These are phyloP conservation scores for Pseudochirops cupreus DNA, from an alignment of 2,797 vertebrate species.

Conservation along the genomic window DNA sequence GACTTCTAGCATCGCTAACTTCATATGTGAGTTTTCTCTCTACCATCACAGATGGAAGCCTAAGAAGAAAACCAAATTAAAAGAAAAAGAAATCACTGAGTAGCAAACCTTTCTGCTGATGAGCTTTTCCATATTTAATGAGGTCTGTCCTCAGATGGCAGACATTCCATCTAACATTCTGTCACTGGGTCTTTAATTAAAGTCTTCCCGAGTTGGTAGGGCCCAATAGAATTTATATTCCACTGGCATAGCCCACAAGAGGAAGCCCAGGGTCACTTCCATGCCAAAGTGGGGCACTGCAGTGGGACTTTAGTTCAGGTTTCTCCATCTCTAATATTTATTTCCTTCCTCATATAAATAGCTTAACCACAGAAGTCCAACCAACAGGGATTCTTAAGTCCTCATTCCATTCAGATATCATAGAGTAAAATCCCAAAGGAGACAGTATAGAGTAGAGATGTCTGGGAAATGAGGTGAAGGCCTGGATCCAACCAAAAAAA, in stretches of 20 bases:
- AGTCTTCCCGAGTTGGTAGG: neutral
- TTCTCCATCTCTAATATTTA: slow-evolving; percentile 23
- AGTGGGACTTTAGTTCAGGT: neutral
- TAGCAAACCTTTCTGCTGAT: neutral
- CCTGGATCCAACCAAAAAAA: neutral
- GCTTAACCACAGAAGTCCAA: neutral
- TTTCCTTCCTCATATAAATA: slow-evolving; percentile 19
- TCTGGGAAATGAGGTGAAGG: neutral
- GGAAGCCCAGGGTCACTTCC: neutral
- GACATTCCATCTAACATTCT: neutral
- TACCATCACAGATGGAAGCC: neutral
- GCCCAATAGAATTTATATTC: neutral
- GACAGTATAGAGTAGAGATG: neutral
- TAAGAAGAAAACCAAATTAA: neutral
- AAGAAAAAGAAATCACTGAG: neutral
- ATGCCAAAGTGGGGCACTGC: neutral
- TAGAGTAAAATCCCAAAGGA: neutral
- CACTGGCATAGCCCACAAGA: neutral
- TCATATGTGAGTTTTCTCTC: neutral
- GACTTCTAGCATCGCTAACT: neutral
- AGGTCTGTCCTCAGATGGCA: neutral
- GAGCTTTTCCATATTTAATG: neutral
- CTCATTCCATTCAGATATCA: slow-evolving; percentile 9
- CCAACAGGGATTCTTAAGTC: neutral
- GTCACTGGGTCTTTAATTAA: neutral